Percentiles rank a stretch among this genome's conserved stretches.
phyloP scores from a whole-genome alignment of 2,888 invertebrate genomes.

The Leucoptera coffeella region DNA sequence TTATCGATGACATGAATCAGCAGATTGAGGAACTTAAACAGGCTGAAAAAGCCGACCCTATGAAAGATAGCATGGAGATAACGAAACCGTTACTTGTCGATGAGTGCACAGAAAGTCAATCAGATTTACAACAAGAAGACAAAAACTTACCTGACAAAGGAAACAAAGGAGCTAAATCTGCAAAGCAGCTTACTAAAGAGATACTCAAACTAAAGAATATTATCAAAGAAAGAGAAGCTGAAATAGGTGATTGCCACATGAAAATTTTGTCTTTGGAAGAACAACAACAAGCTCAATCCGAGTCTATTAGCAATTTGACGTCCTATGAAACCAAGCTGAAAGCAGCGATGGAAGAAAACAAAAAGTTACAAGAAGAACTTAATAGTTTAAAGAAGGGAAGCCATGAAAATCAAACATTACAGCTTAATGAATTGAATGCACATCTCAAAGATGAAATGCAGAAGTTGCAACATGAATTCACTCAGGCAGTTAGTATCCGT shows the following conservation, averaged over 20 bases:
- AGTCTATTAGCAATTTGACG: conserved; percentile 19
- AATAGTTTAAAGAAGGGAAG: conserved; percentile 16
- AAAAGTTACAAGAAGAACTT: conserved; percentile 28
- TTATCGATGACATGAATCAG: conserved; percentile 24
- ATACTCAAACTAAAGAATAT: conserved; percentile 42
- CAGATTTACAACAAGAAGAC: conserved; percentile 30
- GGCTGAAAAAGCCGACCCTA: conserved; percentile 29
- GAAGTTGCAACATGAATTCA: conserved; percentile 28
- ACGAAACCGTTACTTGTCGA: conserved; percentile 21
- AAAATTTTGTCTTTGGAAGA: conserved; percentile 44
- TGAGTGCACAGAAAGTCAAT: conserved; percentile 18
- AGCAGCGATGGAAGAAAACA: conserved; percentile 30
- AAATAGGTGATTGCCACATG: conserved; percentile 46
- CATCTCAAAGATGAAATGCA: conserved; percentile 23
- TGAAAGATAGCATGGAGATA: conserved; percentile 32
- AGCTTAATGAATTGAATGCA: conserved; percentile 20
- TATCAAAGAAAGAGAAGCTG: conserved; percentile 45
- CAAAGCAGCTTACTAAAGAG: conserved; percentile 46
- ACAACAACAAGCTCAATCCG: conserved; percentile 36
- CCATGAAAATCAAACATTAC: conserved; percentile 16
- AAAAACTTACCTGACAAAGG: conserved; percentile 26
- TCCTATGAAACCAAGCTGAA: conserved; percentile 34
- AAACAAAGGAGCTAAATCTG: conserved; percentile 27
- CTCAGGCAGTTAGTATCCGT: conserved; percentile 21
- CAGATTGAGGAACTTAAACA: conserved; percentile 41